Conservation (phyloP, 2,113 vertebrate genomes). For the Paramormyrops kingsleyae region DNA sequence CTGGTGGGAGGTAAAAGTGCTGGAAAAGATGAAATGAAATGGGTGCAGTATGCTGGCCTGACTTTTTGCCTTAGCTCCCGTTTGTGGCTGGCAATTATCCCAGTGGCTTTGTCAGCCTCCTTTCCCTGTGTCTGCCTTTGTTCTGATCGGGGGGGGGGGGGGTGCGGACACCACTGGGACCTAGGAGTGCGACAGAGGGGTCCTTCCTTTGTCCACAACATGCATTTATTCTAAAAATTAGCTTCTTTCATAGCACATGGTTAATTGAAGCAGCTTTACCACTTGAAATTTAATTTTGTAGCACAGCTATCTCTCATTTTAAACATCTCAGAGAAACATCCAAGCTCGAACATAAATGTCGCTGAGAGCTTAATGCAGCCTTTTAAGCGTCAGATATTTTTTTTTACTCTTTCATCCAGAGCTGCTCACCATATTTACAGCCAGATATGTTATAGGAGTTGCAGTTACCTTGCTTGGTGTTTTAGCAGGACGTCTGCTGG, state of each 20-base stretch:
- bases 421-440: neutral
- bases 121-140: neutral
- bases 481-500: neutral
- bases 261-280: neutral
- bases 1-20: slow-evolving; percentile 8
- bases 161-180: neutral
- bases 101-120: neutral
- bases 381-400: neutral
- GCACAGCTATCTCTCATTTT: neutral
- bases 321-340: neutral
- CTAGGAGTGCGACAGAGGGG: neutral
- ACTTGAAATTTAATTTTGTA: neutral
- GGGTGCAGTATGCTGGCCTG: neutral
- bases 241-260: neutral
- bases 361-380: neutral
- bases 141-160: neutral
- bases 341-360: neutral
- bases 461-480: neutral
- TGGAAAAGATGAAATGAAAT: neutral
- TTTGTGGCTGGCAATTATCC: neutral
- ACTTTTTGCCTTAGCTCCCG: neutral
- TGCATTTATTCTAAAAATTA: neutral
- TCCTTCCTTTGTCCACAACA: neutral
- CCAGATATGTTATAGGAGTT: neutral
- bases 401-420: neutral